phyloP scores from a whole-genome alignment of 2,888 invertebrate species.

The Onchidella celtica region DNA sequence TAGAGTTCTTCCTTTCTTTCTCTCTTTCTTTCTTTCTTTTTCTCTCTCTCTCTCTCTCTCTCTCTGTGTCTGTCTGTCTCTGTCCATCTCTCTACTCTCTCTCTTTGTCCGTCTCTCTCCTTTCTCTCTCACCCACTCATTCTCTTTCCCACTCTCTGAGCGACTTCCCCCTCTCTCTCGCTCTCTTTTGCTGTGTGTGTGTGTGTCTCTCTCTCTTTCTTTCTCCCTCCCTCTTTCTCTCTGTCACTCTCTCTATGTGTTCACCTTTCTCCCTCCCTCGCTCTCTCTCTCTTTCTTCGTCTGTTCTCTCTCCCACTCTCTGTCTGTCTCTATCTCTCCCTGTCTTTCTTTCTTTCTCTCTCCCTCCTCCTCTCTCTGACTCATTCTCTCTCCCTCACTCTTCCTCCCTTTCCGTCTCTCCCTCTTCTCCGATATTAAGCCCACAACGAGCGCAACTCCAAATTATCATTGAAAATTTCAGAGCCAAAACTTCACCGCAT shows the following conservation, averaged over 20 bases:
- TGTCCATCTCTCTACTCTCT: neutral
- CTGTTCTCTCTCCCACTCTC: too few species aligned
- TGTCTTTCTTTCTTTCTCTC: constrained; percentile 17
- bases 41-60: neutral
- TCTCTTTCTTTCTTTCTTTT: neutral
- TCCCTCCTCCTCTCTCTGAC: constrained; percentile 3
- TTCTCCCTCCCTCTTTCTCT: constrained; percentile 32
- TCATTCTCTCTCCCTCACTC: constrained; percentile 27
- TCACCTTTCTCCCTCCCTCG: neutral
- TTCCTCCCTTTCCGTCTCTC: constrained; percentile 29
- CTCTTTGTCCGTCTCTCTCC: neutral
- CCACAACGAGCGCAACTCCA: neutral
- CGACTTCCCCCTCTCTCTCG: neutral
- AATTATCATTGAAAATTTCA: neutral
- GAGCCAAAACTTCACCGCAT: too few species aligned
- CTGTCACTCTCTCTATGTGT: neutral
- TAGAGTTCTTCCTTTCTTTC: too few species aligned
- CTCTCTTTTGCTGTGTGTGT: constrained; percentile 19
- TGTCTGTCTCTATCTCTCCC: too few species aligned
- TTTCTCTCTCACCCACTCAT: neutral
- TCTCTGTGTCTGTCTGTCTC: neutral
- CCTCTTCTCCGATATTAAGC: neutral
- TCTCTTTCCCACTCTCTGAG: neutral
- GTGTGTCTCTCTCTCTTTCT: constrained; percentile 24
- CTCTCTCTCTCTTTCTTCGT: constrained; percentile 31